Evolutionary conservation across 92 coral and sea anemone genomes (phyloP), one percentile per base, ranked within the genome.

Genomic region (Micromussa lordhowensis): DNA sequence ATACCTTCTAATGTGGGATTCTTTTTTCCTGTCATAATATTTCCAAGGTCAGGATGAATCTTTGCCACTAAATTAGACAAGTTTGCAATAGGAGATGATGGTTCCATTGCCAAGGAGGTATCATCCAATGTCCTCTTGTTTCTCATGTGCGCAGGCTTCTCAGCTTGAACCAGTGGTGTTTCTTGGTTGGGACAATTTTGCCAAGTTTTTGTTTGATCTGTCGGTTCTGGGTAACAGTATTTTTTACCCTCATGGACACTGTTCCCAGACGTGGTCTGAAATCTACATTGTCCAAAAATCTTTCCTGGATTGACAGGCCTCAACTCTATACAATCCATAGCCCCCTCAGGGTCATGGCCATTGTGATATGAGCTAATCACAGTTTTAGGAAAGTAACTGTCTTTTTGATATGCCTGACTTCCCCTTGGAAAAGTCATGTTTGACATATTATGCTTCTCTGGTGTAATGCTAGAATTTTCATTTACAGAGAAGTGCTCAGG

Each of bases 21-120:
- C 76, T 59, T 70, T 68, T 71, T 75, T 63, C 88, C 93, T 22
- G 90, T 61, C 88, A 88, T 61, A 34, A 76, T 86, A 53, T 90
- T 84, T 40, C 73, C 88, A 59, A 89, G 77, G 19, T 95, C 95
- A 18, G 98, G 98, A 44, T 92, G 86, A 18, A 95, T 95, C 72
- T 92, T 88, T 18, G 98, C 94, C 48, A 95, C 98, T 75, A 95
- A 82, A 79, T 92, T 95, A 18, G 98, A 95, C 73, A 95, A 92
- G 85, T 95, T 94, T 64, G 93, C 95, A 74, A 95, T 95, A 12
- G 98, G 98, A 9, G 95, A 95, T 2, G 88, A 70, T n/a, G 93
- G 95, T 30, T 85, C 88, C n/a, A 80, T 68, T 24, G 68, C 73
- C 76, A 82, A 19, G 3, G 36, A 54, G 28, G 78, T 12, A 14